Evolutionary conservation across 2,888 invertebrate species (phyloP).

Genomic region (Macrophya annulata): DNA sequence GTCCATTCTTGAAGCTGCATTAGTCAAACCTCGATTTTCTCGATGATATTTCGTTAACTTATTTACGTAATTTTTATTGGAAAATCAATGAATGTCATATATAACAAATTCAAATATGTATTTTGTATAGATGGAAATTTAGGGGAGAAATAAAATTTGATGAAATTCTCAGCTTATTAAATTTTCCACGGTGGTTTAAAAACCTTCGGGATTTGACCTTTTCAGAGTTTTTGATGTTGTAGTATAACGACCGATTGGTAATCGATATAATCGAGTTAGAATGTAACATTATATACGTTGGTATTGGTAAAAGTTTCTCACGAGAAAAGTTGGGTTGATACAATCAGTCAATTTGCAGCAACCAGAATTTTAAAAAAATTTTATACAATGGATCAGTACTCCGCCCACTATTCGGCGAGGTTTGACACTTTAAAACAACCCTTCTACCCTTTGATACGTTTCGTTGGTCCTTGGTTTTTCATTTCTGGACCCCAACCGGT

Average conservation of each 20-base stretch:
- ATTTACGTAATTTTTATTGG: not conserved
- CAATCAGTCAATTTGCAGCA: constrained; percentile 57
- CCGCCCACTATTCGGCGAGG: constrained; percentile 65
- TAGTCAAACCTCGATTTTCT: not conserved
- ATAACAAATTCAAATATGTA: not conserved
- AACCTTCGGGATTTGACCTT: constrained; percentile 2
- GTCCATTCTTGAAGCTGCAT: not conserved
- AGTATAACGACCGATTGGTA: constrained; percentile 24
- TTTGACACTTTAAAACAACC: constrained; percentile 64
- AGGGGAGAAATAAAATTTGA: not conserved
- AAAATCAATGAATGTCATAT: not conserved
- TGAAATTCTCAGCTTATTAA: not conserved
- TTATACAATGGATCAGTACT: constrained; percentile 64
- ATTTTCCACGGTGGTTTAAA: not conserved
- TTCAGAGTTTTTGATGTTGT: not conserved
- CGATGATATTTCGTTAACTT: not conserved
- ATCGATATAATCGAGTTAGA: constrained; percentile 25
- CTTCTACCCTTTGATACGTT: constrained; percentile 48
- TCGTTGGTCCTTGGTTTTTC: constrained; percentile 49
- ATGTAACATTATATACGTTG: not conserved
- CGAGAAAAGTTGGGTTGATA: constrained; percentile 40
- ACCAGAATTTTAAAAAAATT: constrained; percentile 62
- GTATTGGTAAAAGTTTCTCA: constrained; percentile 53
- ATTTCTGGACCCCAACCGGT: constrained; percentile 44
- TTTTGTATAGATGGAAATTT: not conserved